Percentiles rank a stretch among this genome's conserved stretches.
phyloP scores from a whole-genome alignment of 2,888 invertebrate species.

The Acrobasis consociella region DNA sequence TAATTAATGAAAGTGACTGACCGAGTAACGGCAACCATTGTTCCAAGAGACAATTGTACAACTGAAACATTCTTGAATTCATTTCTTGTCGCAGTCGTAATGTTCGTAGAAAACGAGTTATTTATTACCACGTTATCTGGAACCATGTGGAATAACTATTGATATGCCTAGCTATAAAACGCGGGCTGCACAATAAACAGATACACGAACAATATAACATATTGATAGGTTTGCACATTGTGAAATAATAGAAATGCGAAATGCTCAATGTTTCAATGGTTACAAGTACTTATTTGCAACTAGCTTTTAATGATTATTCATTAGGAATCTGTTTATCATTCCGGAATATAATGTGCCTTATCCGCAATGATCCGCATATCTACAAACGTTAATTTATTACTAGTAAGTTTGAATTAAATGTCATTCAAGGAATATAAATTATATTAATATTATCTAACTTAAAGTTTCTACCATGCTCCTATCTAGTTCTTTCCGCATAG shows the following conservation, averaged over 20 bases:
- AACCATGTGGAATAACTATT: conserved; percentile 25
- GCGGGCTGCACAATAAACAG: conserved; percentile 14
- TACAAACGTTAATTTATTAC: too few relatives aligned
- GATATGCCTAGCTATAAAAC: conserved; percentile 20
- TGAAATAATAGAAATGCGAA: not conserved
- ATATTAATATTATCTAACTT: too few relatives aligned
- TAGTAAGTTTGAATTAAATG: too few relatives aligned
- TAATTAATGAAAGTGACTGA: conserved; percentile 59
- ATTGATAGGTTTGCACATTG: not conserved
- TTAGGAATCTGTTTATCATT: too few relatives aligned
- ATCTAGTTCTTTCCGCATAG: not conserved
- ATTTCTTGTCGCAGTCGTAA: conserved; percentile 6
- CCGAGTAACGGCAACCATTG: conserved; percentile 46
- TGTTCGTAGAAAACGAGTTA: conserved; percentile 25
- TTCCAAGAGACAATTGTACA: conserved; percentile 22
- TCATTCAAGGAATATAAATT: too few relatives aligned
- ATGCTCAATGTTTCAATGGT: not conserved
- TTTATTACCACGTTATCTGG: conserved; percentile 45
- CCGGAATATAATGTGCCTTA: too few relatives aligned
- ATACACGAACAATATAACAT: not conserved
- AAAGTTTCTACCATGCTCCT: too few relatives aligned
- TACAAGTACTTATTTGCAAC: too few relatives aligned
- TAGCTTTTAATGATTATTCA: too few relatives aligned
- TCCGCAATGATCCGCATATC: too few relatives aligned
- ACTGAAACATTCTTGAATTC: conserved; percentile 13